Evolutionary conservation across 2,113 vertebrate species (phyloP).

Genomic region (Callocephalon fimbriatum): DNA sequence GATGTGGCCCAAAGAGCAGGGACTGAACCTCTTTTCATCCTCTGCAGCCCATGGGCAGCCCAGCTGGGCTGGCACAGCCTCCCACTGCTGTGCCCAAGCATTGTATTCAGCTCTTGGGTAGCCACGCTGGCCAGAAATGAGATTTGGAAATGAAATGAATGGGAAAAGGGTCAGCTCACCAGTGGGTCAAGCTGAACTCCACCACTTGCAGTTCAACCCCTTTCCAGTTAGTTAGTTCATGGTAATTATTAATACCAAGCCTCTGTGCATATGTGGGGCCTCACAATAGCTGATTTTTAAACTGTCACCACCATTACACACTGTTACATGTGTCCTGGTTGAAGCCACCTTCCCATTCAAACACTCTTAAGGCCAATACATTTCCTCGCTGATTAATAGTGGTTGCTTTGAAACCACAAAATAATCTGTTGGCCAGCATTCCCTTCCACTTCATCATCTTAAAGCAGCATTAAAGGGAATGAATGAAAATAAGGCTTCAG

Average conservation of each 20-base stretch:
- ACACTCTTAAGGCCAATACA: not conserved
- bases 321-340: not conserved
- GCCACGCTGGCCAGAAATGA: not conserved
- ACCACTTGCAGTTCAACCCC: not conserved
- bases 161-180: not conserved
- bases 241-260: slow-evolving; percentile 50
- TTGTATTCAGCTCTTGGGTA: not conserved
- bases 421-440: not conserved
- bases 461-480: slow-evolving; percentile 29
- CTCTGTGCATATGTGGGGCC: not conserved
- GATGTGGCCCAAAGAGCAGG: not conserved
- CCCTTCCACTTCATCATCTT: slow-evolving; percentile 10
- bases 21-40: not conserved
- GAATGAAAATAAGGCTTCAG: slow-evolving; percentile 1
- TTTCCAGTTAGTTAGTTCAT: slow-evolving; percentile 1
- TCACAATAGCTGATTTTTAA: slow-evolving; percentile 58
- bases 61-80: not conserved
- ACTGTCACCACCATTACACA: not conserved
- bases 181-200: slow-evolving; percentile 45
- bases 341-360: not conserved
- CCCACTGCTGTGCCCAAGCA: fast-evolving
- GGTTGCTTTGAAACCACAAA: not conserved
- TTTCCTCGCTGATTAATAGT: not conserved
- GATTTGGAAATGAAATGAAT: not conserved
- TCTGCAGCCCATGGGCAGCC: not conserved